A percentile compares a stretch with the other conserved stretches of the same genome.
Conservation (phyloP, 2,797 vertebrate species). For the Emydoidea blandingii region DNA sequence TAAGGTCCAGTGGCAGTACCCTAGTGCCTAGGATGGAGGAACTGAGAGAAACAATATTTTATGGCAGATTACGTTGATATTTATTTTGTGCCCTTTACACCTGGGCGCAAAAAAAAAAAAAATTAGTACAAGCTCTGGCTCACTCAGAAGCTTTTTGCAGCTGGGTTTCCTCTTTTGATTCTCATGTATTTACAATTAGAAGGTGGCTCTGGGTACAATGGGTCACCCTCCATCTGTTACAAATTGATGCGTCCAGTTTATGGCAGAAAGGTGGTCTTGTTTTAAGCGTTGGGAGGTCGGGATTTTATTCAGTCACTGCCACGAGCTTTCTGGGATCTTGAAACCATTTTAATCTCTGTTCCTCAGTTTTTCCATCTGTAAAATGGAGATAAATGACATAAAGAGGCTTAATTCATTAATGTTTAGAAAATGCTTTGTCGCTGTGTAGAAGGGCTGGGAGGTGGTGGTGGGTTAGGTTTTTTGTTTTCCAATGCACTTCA, state of each 20-base stretch:
- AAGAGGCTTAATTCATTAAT: not conserved
- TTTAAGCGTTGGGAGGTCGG: not conserved
- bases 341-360: not conserved
- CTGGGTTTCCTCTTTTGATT: not conserved
- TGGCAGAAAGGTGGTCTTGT: not conserved
- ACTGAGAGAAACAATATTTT: not conserved
- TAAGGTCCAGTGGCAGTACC: too few relatives aligned
- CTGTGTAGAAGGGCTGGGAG: not conserved
- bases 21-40: not conserved
- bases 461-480: not conserved
- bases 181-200: not conserved
- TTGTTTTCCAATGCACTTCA: not conserved
- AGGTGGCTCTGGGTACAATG: not conserved
- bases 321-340: not conserved
- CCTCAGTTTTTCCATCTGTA: not conserved
- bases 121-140: not conserved
- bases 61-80: not conserved
- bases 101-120: not conserved
- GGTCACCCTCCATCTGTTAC: not conserved
- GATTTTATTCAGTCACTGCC: not conserved
- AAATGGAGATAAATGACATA: not conserved
- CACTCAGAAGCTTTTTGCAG: not conserved
- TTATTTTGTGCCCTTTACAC: not conserved
- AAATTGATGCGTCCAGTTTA: fast-evolving
- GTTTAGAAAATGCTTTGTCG: not conserved